Evolutionary conservation across 2,888 invertebrate species (phyloP).

Genomic region (Lordiphosa fenestrarum): DNA sequence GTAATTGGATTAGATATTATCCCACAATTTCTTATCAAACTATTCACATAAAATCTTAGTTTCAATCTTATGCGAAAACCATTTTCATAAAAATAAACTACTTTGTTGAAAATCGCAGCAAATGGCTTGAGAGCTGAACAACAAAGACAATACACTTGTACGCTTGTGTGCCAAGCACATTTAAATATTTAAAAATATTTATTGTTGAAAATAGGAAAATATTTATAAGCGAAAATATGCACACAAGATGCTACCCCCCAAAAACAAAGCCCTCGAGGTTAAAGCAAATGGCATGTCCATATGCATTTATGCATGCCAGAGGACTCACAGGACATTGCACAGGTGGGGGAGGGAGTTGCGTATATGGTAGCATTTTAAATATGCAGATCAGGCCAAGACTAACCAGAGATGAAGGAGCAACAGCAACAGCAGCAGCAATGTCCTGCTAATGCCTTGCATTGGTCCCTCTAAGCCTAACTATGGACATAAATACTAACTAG

Average conservation of each 20-base stretch:
- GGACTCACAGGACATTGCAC: slow-evolving; percentile 26
- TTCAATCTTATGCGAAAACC: slow-evolving; percentile 16
- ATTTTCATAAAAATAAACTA: slow-evolving; percentile 62
- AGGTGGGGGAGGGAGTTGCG: slow-evolving; percentile 29
- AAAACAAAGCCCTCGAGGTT: slow-evolving; percentile 28
- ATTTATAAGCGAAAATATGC: slow-evolving; percentile 62
- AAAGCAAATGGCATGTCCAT: slow-evolving; percentile 43
- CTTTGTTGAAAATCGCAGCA: slow-evolving; percentile 64
- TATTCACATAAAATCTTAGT: background rate
- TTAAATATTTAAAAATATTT: slow-evolving; percentile 67
- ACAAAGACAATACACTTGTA: slow-evolving; percentile 26
- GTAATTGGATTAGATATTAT: too few relatives aligned
- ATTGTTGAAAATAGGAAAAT: slow-evolving; percentile 63
- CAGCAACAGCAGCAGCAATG: slow-evolving; percentile 26
- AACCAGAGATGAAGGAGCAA: background rate
- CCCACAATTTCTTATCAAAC: too few relatives aligned
- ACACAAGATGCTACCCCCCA: slow-evolving; percentile 14
- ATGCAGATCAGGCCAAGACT: slow-evolving; percentile 62
- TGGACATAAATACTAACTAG: slow-evolving; percentile 41
- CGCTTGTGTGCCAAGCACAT: slow-evolving; percentile 19
- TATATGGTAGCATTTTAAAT: slow-evolving; percentile 55
- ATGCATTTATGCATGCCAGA: slow-evolving; percentile 45
- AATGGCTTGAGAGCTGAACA: slow-evolving; percentile 61
- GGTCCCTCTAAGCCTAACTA: slow-evolving; percentile 34
- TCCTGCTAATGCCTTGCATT: slow-evolving; percentile 38